phyloP scores from a whole-genome alignment of 2,888 invertebrate species.

The Alloscopus bannaensis region DNA sequence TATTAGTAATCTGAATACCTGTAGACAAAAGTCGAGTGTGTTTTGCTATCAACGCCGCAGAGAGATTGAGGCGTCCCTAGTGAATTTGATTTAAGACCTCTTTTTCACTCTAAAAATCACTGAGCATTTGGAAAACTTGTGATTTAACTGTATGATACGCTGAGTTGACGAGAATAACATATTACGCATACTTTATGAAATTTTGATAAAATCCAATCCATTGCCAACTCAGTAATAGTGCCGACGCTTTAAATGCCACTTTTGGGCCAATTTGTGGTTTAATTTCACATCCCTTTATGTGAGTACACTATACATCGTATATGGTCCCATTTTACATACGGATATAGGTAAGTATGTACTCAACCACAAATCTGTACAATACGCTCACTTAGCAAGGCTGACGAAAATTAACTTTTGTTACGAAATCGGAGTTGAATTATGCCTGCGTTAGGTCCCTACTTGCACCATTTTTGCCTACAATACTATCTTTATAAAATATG shows the following conservation, averaged over 20 bases:
- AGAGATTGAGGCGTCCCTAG: too few relatives aligned
- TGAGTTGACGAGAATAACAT: neutral
- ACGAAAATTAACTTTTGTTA: conserved; percentile 29
- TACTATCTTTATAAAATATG: too few relatives aligned
- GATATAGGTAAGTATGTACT: conserved; percentile 7
- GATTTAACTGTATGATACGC: conserved; percentile 3
- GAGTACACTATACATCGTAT: conserved; percentile 19
- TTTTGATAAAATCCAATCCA: conserved; percentile 7
- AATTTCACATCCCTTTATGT: conserved; percentile 30
- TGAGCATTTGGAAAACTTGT: conserved; percentile 4
- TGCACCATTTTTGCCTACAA: too few relatives aligned
- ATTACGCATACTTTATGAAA: neutral
- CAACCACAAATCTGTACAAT: too few relatives aligned
- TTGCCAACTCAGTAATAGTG: conserved; percentile 29
- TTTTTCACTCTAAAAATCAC: conserved; percentile 12
- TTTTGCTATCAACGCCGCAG: too few relatives aligned
- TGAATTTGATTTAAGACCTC: too few relatives aligned
- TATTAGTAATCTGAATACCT: too few relatives aligned
- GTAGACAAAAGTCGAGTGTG: too few relatives aligned
- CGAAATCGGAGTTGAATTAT: conserved; percentile 39
- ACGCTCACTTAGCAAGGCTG: too few relatives aligned
- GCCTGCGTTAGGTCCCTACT: too few relatives aligned
- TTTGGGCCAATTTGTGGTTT: conserved; percentile 55
- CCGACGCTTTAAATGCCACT: conserved; percentile 35
- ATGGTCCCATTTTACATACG: conserved; percentile 19